Evolutionary conservation across 2,888 invertebrate genomes (phyloP), one percentile per base, ranked within the genome.

Genomic region (Lepidocyrtinus sp.): DNA sequence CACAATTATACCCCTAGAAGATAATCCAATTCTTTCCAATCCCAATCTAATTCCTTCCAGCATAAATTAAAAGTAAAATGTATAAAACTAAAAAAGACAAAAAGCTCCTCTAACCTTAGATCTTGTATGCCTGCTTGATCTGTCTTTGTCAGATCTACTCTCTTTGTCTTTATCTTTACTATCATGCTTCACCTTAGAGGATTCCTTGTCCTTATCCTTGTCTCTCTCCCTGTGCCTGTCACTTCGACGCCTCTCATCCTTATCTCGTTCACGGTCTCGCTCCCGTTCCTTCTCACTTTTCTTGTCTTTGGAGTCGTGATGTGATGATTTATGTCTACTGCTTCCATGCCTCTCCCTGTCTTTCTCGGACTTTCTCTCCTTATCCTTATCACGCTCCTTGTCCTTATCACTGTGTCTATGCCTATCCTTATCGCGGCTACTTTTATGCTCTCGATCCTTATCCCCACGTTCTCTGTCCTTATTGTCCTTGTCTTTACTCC

Each of bases 191-290:
- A 80, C 73, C 65, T 64, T 70, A 9, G 83, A 50, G 68, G 82
- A 26, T 86, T 86, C 45, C 25, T 65, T 64, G 69, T 87, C 87
- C 2, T 87, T 84, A 19, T 88, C 88, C 74, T 87, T 88, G 21
- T 87, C 87, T 19, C 86, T 84, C 17, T 85, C 87, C 0, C 87
- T 27, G 5, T 50, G 50, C 55, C 36, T 26, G 15, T 55, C 59
- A 25, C 64, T 62, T 50, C 67, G 46, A 7, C 36, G 5, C 12
- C 12, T 15, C 62, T 46, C 17, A 19, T 61, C 50, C 25, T 71
- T 65, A 7, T 69, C 75, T 26, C 50, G 62, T 45, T 81, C 55
- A 55, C 82, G 74, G 86, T 87, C 73, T 85, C 85, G 25, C 78
- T 83, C 80, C 72, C 83, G 81, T 71, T 83, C 74, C 75, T 84